phyloP scores from a whole-genome alignment of 2,888 invertebrate species.

The Pasiphila rectangulata region DNA sequence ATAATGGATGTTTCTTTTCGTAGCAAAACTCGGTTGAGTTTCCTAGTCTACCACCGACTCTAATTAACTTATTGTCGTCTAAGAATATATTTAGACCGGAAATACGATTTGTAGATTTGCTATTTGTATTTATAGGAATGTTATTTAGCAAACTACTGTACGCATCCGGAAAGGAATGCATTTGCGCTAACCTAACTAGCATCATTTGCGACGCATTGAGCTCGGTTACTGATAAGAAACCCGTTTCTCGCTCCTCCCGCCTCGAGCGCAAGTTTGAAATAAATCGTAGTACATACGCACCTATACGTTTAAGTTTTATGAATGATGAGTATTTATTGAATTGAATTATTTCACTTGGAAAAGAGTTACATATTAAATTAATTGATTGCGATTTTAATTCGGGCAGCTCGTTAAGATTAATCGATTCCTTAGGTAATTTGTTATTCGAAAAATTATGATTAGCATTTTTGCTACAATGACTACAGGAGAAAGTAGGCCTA shows the following conservation, averaged over 20 bases:
- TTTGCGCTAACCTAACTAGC: neutral
- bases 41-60: neutral
- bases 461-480: neutral
- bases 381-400: neutral
- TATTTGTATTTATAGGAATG: too few relatives aligned
- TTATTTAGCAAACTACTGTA: too few relatives aligned
- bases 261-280: neutral
- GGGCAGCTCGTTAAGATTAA: neutral
- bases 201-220: neutral
- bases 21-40: too few relatives aligned
- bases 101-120: neutral
- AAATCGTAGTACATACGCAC: neutral
- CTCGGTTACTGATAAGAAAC: neutral
- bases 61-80: neutral
- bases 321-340: neutral
- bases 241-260: too few relatives aligned
- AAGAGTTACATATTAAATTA: neutral
- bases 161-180: too few relatives aligned
- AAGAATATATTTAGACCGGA: neutral
- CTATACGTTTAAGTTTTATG: neutral
- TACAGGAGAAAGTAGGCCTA: neutral
- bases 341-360: neutral
- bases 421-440: neutral
- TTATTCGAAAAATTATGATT: neutral
- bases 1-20: too few relatives aligned